Conservation (phyloP, 2,888 invertebrate species). For the Pseudococcus jackbeardsleyi region DNA sequence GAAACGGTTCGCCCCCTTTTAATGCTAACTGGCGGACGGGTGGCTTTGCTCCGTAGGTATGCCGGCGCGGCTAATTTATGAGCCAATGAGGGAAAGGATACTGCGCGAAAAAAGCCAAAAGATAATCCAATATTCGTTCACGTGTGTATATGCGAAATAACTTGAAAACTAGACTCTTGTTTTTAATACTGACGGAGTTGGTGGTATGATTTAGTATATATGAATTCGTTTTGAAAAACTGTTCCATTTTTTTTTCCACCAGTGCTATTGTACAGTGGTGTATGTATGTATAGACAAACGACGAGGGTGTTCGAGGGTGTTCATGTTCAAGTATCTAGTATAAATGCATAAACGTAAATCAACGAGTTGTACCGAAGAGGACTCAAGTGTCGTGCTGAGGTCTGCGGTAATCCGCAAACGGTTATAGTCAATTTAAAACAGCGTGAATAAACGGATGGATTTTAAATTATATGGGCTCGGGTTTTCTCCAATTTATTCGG, state of each 20-base stretch:
- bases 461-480: not conserved
- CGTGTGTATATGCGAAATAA: slow-evolving; percentile 49
- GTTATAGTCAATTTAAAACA: not conserved
- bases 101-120: slow-evolving; percentile 51
- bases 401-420: not conserved
- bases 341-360: slow-evolving; percentile 9
- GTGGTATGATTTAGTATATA: slow-evolving; percentile 28
- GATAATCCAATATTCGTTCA: slow-evolving; percentile 57
- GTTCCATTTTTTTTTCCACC: slow-evolving; percentile 1
- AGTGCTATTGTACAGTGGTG: not conserved
- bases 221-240: slow-evolving; percentile 54
- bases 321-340: not conserved
- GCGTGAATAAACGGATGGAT: not conserved
- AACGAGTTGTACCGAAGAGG: not conserved
- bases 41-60: slow-evolving; percentile 56
- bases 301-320: not conserved
- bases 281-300: not conserved
- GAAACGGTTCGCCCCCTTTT: slow-evolving; percentile 62
- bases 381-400: not conserved
- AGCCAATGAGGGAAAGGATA: slow-evolving; percentile 60
- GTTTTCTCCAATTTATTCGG: not conserved
- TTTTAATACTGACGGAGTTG: slow-evolving; percentile 41
- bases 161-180: slow-evolving; percentile 56
- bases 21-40: slow-evolving; percentile 55
- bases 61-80: slow-evolving; percentile 62